These are phyloP conservation scores for Oreocharis arfaki DNA, from an alignment of 2,113 vertebrate genomes.

Conservation along the genomic window DNA sequence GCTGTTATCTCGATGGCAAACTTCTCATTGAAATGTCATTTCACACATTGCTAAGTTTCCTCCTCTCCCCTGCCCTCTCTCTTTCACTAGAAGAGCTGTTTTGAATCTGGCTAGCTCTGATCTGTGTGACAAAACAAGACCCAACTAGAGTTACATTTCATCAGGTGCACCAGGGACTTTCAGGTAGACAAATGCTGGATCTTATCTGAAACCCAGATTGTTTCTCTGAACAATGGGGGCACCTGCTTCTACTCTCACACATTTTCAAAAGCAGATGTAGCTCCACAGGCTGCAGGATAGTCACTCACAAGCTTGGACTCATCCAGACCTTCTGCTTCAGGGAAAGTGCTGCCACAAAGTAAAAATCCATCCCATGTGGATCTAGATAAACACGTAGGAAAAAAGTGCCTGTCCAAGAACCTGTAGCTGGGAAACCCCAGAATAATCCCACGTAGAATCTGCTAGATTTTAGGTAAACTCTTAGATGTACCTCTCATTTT, in stretches of 20 bases:
- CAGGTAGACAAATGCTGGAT: neutral
- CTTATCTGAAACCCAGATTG: neutral
- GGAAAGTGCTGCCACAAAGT: neutral
- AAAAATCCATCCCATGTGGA: neutral
- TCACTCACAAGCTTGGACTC: neutral
- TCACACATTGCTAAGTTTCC: neutral
- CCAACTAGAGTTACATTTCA: neutral
- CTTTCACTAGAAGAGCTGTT: neutral
- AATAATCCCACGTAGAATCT: neutral
- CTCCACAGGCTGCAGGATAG: neutral
- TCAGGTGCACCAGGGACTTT: neutral
- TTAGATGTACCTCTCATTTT: neutral
- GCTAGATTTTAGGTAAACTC: neutral
- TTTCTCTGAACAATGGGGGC: neutral
- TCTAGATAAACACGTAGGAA: neutral
- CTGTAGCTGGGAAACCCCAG: neutral
- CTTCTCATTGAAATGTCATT: slow-evolving; percentile 23
- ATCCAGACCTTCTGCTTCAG: neutral
- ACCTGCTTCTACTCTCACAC: neutral
- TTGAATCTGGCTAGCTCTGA: neutral
- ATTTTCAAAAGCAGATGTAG: neutral
- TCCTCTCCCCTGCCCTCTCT: neutral
- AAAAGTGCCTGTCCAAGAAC: neutral
- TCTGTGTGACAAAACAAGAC: neutral
- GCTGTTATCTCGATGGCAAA: slow-evolving; percentile 8